Evolutionary conservation across 2,888 invertebrate species (phyloP).

Genomic region (Watsonalla cultraria): DNA sequence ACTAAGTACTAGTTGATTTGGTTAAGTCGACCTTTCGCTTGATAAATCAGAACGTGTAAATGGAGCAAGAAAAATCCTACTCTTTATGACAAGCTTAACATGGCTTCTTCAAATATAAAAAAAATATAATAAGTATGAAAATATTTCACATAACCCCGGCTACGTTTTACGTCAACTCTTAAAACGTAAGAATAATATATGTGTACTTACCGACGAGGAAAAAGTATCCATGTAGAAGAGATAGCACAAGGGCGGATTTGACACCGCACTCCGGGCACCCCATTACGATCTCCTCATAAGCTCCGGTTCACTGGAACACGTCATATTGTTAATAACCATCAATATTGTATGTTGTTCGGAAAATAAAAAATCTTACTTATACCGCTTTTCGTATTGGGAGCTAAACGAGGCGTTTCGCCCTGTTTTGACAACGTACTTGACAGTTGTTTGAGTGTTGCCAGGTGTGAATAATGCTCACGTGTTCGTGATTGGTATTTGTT

Average conservation of each 20-base stretch:
- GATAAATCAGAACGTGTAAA: background rate
- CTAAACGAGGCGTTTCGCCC: too few species aligned
- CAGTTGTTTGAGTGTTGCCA: too few species aligned
- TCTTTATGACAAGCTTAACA: background rate
- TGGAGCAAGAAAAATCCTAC: background rate
- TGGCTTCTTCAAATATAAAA: background rate
- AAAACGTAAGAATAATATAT: constrained; percentile 9
- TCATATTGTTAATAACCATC: constrained; percentile 12
- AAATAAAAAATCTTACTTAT: background rate
- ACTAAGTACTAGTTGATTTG: too few species aligned
- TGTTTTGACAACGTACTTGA: too few species aligned
- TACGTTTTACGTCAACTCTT: constrained; percentile 1
- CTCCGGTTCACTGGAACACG: constrained; percentile 45
- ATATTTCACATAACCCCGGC: background rate
- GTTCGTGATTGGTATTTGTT: too few species aligned
- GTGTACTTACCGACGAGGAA: constrained; percentile 60
- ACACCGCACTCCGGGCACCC: constrained; percentile 43
- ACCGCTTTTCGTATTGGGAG: background rate
- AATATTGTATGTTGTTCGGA: background rate
- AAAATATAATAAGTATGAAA: background rate
- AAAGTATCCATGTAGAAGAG: constrained; percentile 67
- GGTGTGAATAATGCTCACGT: too few species aligned
- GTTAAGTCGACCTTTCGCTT: too few species aligned
- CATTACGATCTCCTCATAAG: constrained; percentile 46
- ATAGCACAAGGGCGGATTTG: constrained; percentile 58